Evolutionary conservation across 2,888 invertebrate species (phyloP).

Genomic region (Druceiella hillmani): DNA sequence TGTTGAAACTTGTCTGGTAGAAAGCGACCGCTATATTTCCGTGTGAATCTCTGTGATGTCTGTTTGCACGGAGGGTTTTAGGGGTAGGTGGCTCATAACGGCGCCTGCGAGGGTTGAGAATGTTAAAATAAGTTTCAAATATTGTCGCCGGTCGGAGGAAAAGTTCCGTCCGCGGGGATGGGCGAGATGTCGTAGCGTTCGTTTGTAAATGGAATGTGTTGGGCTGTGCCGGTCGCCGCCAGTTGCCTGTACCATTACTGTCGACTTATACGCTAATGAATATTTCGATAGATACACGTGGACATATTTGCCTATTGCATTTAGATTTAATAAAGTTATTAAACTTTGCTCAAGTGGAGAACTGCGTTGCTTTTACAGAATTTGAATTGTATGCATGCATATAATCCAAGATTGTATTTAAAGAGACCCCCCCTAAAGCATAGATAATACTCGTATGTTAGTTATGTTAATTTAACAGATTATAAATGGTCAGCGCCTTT

Average conservation of each 20-base stretch:
- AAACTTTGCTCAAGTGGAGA: neutral
- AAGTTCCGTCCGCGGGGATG: slow-evolving; percentile 50
- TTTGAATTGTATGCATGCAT: too few species aligned
- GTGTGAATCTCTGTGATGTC: too few species aligned
- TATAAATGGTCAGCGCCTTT: too few species aligned
- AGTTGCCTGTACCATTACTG: neutral
- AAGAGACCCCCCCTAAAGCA: too few species aligned
- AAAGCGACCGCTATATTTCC: too few species aligned
- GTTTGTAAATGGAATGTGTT: slow-evolving; percentile 50
- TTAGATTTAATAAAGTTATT: slow-evolving; percentile 3
- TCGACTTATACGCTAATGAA: slow-evolving; percentile 7
- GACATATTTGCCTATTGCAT: slow-evolving; percentile 22
- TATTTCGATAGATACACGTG: slow-evolving; percentile 1
- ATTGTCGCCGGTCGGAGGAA: slow-evolving; percentile 54
- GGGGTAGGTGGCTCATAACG: too few species aligned
- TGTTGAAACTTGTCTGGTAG: too few species aligned
- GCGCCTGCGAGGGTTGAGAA: slow-evolving; percentile 55
- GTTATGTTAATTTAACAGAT: too few species aligned
- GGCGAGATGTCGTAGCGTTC: slow-evolving; percentile 41
- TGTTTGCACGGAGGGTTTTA: too few species aligned
- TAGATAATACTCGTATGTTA: too few species aligned
- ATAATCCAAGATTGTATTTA: too few species aligned
- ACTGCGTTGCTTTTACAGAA: too few species aligned
- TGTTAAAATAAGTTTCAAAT: slow-evolving; percentile 55
- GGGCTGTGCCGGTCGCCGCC: slow-evolving; percentile 20